Evolutionary conservation across 2,888 invertebrate species (phyloP), one percentile per base, ranked within the genome.

Genomic region (Lingula anatina): DNA sequence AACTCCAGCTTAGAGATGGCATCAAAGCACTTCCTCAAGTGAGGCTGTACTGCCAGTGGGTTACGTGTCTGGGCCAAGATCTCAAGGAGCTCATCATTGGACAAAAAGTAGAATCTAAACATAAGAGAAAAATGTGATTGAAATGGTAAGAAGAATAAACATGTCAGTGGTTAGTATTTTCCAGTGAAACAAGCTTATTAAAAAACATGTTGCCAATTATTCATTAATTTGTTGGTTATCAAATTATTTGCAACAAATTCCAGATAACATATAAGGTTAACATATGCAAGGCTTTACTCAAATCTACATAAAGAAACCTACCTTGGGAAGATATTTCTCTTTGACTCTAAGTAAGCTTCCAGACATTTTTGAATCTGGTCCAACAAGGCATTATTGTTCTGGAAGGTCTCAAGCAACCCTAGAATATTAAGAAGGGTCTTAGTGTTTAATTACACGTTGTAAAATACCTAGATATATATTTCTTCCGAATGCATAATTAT

Each of bases 311-410:
- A n/a, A n/a, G n/a, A n/a, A n/a, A n/a, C 51, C 41, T 50, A 74
- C 71, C 77, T 66, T 12, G 92, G 90, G 74, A 92, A 92, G 0
- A 89, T 86, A 9, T 89, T 86, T 38, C 91, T 82, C 72, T 92
- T 92, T 0, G 89, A 88, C 76, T 92, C 91, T 49, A 92, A 78
- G 72, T 91, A 92, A 0, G 89, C 89, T 70, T 92, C 91, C 27
- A 94, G 80, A 61, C 91, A 92, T 69, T 90, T 90, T 81, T 89
- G 86, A 38, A 94, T 91, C 74, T 89, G 86, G 64, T 93, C 93
- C 45, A 94, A 76, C 65, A 90, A 82, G 37, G 82, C 82, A 72
- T 91, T 92, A 64, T 73, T 75, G 57, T 73, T 71, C 63, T 73
- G 72, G 58, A 76, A 67, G 4, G 71, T 71, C 53, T 74, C 75